Percentiles rank a stretch among this genome's conserved stretches.
These are phyloP conservation scores for Nasua narica DNA, from an alignment of 2,797 vertebrate genomes.

Conservation along the genomic window DNA sequence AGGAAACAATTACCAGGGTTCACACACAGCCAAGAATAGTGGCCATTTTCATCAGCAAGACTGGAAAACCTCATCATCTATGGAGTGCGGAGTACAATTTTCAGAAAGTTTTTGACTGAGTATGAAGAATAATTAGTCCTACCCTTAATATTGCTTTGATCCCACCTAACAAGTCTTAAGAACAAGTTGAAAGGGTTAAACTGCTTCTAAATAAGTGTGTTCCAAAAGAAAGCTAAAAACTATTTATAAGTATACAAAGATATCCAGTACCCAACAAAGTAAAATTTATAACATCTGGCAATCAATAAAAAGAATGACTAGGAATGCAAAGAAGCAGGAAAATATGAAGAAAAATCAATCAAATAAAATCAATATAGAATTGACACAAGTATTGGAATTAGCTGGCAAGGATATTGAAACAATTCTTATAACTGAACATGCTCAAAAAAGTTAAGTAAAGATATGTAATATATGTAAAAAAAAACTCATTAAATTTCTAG, in stretches of 20 bases:
- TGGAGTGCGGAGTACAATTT: neutral
- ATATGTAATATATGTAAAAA: neutral
- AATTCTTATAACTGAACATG: neutral
- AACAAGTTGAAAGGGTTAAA: slow-evolving; percentile 4
- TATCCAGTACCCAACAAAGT: neutral
- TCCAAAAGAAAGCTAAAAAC: neutral
- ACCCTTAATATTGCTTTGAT: neutral
- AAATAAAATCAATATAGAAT: neutral
- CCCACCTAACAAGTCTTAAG: neutral
- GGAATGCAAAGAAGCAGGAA: neutral
- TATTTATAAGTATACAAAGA: neutral
- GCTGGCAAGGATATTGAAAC: neutral
- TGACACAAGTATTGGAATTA: neutral
- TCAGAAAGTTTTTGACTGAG: neutral
- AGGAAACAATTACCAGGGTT: neutral
- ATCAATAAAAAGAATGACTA: neutral
- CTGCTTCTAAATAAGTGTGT: neutral
- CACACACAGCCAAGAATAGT: neutral
- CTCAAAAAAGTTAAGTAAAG: neutral
- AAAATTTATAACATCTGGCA: neutral
- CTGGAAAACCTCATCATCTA: neutral
- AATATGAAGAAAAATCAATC: neutral
- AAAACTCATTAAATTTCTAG: neutral
- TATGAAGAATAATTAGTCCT: neutral
- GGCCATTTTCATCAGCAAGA: neutral